Evolutionary conservation across 2,113 vertebrate genomes (phyloP).

Genomic region (Phyllostomus discolor): DNA sequence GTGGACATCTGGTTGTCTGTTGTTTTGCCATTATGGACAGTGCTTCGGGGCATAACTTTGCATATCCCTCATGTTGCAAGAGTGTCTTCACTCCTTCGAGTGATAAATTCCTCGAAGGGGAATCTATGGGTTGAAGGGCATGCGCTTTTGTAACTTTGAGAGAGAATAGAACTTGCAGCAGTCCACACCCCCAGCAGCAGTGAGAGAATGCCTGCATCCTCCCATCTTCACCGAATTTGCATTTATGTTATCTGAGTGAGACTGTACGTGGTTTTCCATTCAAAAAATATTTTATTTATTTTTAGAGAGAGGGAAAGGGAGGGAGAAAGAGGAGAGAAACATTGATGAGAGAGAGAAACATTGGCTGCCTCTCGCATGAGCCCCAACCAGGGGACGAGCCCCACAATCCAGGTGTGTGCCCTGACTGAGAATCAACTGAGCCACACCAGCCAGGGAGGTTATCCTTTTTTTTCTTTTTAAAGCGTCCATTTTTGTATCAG

Average conservation of each 20-base stretch:
- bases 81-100: background rate
- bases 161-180: background rate
- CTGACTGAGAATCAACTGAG: too few relatives aligned
- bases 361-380: too few relatives aligned
- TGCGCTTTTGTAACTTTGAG: background rate
- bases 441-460: too few relatives aligned
- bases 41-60: background rate
- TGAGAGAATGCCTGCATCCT: background rate
- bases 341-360: too few relatives aligned
- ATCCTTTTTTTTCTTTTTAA: too few relatives aligned
- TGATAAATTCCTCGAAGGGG: background rate
- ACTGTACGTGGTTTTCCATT: background rate
- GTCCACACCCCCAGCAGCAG: background rate
- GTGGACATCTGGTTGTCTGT: background rate
- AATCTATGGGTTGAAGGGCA: background rate
- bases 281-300: too few relatives aligned
- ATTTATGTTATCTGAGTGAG: background rate
- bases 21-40: background rate
- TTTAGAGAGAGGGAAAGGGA: too few relatives aligned
- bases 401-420: too few relatives aligned
- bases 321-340: too few relatives aligned
- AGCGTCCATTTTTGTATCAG: too few relatives aligned
- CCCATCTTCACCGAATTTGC: background rate
- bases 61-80: background rate
- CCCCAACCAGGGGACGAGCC: too few relatives aligned